A percentile compares a stretch with the other conserved stretches of the same genome.
Conservation (phyloP, 2,888 invertebrate species). For the Leucozona laternaria region DNA sequence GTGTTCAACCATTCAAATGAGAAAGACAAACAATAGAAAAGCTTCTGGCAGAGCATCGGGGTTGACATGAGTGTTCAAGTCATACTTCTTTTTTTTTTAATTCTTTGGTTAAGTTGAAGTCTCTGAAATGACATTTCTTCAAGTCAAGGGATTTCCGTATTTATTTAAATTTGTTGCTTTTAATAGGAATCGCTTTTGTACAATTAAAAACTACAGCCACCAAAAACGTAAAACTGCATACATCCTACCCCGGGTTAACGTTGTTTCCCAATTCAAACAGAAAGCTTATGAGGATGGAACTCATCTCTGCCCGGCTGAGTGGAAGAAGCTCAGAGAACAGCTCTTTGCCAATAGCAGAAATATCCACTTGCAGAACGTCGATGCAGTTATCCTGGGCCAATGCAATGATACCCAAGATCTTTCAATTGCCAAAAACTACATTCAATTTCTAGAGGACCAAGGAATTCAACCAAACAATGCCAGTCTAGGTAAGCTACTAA, state of each 20-base stretch:
- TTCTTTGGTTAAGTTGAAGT: neutral
- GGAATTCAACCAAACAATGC: slow-evolving; percentile 85
- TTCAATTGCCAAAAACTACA: slow-evolving; percentile 85
- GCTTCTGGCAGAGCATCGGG: no score
- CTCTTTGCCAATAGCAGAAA: slow-evolving; percentile 78
- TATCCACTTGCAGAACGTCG: slow-evolving; percentile 84
- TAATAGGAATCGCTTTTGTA: neutral
- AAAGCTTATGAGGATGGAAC: slow-evolving; percentile 72
- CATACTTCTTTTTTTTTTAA: neutral
- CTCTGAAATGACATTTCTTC: slow-evolving; percentile 6
- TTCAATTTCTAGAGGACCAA: slow-evolving; percentile 85
- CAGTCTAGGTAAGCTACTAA: slow-evolving; percentile 85
- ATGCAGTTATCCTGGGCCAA: slow-evolving; percentile 86
- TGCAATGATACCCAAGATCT: slow-evolving; percentile 84
- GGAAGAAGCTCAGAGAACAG: slow-evolving; percentile 78
- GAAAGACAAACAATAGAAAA: no score
- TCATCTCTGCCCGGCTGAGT: slow-evolving; percentile 77
- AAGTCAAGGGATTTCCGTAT: neutral
- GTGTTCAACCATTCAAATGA: no score
- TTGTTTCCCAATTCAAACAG: slow-evolving; percentile 77
- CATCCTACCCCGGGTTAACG: slow-evolving; percentile 69
- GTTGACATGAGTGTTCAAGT: neutral
- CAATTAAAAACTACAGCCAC: neutral
- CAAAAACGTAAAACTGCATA: neutral
- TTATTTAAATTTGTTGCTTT: neutral